A percentile compares a stretch with the other conserved stretches of the same genome.
These are phyloP conservation scores for Hexactinellida sp. DNA, from an alignment of 37 sponge, comb jelly and placozoan genomes.

Conservation along the genomic window DNA sequence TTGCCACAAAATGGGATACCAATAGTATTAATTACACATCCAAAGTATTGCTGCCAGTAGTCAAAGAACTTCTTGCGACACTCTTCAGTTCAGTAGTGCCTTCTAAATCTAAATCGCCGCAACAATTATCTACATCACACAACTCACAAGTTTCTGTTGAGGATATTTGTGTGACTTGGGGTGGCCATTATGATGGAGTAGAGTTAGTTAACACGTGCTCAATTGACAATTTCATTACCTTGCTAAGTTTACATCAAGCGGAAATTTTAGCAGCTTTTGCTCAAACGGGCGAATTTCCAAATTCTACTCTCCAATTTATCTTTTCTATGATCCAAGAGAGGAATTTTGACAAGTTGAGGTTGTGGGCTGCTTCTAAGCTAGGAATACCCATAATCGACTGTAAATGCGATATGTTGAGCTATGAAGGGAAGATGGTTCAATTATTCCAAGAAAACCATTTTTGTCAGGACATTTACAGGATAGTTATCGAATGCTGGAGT, in stretches of 20 bases:
- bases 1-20: background rate
- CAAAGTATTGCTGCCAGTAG: background rate
- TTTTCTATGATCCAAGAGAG: background rate
- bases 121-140: background rate
- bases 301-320: no score
- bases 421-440: background rate
- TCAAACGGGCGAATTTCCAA: no score
- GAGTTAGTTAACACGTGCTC: background rate
- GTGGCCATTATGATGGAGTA: background rate
- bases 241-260: background rate
- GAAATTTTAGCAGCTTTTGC: background rate
- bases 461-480: background rate
- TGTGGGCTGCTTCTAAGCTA: background rate
- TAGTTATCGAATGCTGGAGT: background rate
- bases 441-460: background rate
- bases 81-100: no score
- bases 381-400: background rate
- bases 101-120: no score
- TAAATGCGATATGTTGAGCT: background rate
- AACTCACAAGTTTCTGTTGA: background rate
- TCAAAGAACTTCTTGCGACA: background rate
- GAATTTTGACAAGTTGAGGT: background rate
- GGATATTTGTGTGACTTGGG: background rate
- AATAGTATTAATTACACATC: background rate
- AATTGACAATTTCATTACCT: background rate